Evolutionary conservation across 2,797 vertebrate genomes (phyloP).

Genomic region (Pseudomugil gertrudae): DNA sequence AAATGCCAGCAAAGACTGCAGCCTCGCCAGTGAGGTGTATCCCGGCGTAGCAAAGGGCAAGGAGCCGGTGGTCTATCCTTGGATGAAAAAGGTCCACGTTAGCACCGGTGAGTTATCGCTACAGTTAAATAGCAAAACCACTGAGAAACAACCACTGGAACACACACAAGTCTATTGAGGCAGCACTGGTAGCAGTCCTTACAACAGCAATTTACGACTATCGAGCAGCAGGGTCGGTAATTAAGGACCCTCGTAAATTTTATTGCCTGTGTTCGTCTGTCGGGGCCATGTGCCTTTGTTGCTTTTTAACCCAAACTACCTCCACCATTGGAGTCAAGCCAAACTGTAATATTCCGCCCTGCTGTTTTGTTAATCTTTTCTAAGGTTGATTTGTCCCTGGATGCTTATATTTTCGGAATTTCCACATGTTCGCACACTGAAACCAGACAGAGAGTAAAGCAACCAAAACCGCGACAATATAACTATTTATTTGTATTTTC

Average conservation of each 20-base stretch:
- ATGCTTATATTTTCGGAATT: slow-evolving; percentile 67
- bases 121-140: slow-evolving; percentile 72
- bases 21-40: slow-evolving; percentile 81
- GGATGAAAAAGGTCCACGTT: slow-evolving; percentile 99
- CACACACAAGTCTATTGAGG: slow-evolving; percentile 82
- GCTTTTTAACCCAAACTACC: slow-evolving; percentile 89
- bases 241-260: slow-evolving; percentile 99
- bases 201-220: slow-evolving; percentile 95
- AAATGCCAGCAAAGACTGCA: slow-evolving; percentile 85
- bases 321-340: slow-evolving; percentile 75
- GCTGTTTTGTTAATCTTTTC: slow-evolving; percentile 80
- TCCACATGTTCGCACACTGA: slow-evolving; percentile 59
- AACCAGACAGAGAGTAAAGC: slow-evolving; percentile 42
- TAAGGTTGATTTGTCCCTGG: slow-evolving; percentile 74
- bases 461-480: slow-evolving; percentile 43
- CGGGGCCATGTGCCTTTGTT: slow-evolving; percentile 93
- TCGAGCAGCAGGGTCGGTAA: slow-evolving; percentile 95
- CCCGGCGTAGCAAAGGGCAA: slow-evolving; percentile 85
- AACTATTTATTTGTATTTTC: slow-evolving; percentile 19
- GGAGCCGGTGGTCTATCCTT: slow-evolving; percentile 97
- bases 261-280: slow-evolving; percentile 90
- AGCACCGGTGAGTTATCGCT: slow-evolving; percentile 90
- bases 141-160: slow-evolving; percentile 69
- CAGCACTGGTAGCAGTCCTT: slow-evolving; percentile 87
- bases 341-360: slow-evolving; percentile 76